phyloP scores from a whole-genome alignment of 1,140 invertebrate species.

The Sinella curviseta region DNA sequence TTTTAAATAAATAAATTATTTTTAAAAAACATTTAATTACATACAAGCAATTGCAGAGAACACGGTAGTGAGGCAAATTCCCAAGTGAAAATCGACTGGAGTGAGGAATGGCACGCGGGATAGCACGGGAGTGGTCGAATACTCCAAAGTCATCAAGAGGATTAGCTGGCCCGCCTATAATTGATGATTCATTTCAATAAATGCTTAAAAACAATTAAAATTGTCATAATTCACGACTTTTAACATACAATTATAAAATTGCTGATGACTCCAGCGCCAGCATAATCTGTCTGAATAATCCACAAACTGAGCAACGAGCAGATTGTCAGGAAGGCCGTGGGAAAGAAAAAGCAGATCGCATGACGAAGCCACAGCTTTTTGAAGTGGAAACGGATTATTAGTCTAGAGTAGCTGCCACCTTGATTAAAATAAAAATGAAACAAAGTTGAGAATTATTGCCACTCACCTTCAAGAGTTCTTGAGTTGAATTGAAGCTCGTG shows the following conservation, averaged over 20 bases:
- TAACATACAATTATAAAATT: constrained; percentile 14
- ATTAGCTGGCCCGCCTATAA: not conserved
- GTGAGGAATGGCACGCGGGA: not conserved
- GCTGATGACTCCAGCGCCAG: not conserved
- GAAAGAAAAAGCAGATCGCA: not conserved
- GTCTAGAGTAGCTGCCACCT: not conserved
- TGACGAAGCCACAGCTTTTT: not conserved
- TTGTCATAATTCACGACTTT: not conserved
- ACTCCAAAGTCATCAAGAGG: not conserved
- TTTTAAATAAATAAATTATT: not conserved
- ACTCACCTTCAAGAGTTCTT: not conserved
- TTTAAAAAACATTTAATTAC: not conserved
- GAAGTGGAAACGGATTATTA: not conserved
- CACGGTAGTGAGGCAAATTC: not conserved
- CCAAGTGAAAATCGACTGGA: not conserved
- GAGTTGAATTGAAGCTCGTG: too few species aligned
- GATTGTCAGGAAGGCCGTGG: not conserved
- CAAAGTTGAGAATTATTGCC: not conserved
- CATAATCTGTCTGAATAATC: not conserved
- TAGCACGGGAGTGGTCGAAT: not conserved
- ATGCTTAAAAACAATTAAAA: not conserved
- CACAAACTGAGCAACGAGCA: not conserved
- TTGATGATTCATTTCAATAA: not conserved
- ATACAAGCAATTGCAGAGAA: not conserved
- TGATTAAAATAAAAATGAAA: not conserved